Evolutionary conservation across 2,888 invertebrate species (phyloP), one percentile per base, ranked within the genome.

Genomic region (Drosophila nigritarsus): DNA sequence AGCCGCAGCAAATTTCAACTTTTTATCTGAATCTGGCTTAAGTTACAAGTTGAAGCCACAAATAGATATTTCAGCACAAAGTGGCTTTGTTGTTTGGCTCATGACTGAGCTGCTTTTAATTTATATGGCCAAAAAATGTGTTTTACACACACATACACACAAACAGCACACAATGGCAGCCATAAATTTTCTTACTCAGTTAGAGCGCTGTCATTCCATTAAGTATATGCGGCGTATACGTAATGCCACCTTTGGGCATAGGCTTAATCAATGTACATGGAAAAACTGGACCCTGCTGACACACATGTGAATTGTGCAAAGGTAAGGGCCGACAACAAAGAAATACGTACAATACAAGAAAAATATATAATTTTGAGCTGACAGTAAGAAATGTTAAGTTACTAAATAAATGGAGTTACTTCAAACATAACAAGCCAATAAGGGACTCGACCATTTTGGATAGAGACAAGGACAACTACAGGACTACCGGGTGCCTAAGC

Each of bases 1-100:
- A 87, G 82, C 84, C 84, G 70, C 89, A 85, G 82, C 68, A 82
- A 84, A 84, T 82, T 83, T 81, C 63, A 79, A 89, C 75, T 79
- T 85, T 85, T 85, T 89, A 87, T 85, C 84, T 70, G 67, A 65
- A 64, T 78, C 78, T 71, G 83, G 71, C 68, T 82, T 78, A 42
- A 68, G 82, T 70, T 67, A 62, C 74, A 64, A 67, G 73, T 66
- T 65, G 50, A 73, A 83, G 79, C 89, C 89, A 73, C 84, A 87
- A 80, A 66, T 75, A 83, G 82, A 80, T 77, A 84, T 87, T 87
- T 84, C 55, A 65, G 75, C 75, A 58, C 65, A 84, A 84, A 87
- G 82, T 85, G 84, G 82, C 85, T 89, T 87, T 84, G 89, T 67
- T 78, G 58, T 71, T 73, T 71, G 60, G 71, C 53, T 56, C 61